Conservation (phyloP, 30 jellyfish, hydroid and myxozoan species). For the Aurelia aurita complex sp. Pacific region DNA sequence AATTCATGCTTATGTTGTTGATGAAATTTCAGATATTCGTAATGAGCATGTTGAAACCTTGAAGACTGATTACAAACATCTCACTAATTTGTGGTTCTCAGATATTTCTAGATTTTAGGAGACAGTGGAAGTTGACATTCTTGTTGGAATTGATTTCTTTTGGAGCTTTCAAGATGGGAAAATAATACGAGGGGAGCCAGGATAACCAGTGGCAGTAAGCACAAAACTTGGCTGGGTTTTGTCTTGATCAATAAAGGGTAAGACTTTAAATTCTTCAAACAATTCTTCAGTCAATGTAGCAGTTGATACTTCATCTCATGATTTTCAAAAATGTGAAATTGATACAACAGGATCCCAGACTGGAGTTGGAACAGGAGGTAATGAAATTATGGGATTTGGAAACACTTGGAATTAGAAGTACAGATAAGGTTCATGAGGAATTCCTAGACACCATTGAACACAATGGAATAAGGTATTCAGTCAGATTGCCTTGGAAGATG, state of each 20-base stretch:
- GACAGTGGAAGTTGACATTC: conserved; percentile 16
- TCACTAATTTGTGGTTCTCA: conserved; percentile 17
- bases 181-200: no score
- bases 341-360: no score
- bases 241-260: conserved; percentile 6
- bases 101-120: conserved; percentile 21
- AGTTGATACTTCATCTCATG: conserved; percentile 3
- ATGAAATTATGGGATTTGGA: no score
- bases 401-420: no score
- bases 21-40: conserved; percentile 6
- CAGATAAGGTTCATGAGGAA: neutral
- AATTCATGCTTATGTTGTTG: conserved; percentile 37
- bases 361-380: no score
- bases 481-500: no score
- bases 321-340: neutral
- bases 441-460: neutral
- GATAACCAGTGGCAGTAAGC: conserved; percentile 26
- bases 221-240: conserved; percentile 38
- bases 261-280: neutral
- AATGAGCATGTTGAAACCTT: conserved; percentile 22
- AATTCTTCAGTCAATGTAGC: neutral
- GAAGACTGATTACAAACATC: conserved; percentile 3
- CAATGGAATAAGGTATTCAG: conserved; percentile 24
- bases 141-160: conserved; percentile 3
- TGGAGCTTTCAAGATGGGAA: neutral